phyloP scores from a whole-genome alignment of 2,888 invertebrate species.

The Cantharis lateralis region DNA sequence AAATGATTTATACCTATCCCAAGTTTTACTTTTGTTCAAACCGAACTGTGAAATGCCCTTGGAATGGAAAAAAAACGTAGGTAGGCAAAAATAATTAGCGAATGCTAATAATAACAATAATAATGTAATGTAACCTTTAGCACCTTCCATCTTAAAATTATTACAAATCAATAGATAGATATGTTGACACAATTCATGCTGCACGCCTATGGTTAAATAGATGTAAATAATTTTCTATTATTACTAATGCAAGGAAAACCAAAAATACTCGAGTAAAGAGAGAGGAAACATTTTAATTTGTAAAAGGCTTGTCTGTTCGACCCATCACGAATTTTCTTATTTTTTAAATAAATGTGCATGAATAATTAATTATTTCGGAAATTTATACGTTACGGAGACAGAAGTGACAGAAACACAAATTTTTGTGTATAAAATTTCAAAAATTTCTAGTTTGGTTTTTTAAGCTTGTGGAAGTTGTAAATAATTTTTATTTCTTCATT shows the following conservation, averaged over 20 bases:
- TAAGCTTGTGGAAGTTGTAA: not conserved
- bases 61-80: not conserved
- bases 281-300: not conserved
- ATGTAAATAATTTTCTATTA: slow-evolving; percentile 1
- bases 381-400: not conserved
- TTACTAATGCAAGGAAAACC: not conserved
- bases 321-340: not conserved
- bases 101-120: not conserved
- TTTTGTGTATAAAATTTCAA: not conserved
- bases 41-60: not conserved
- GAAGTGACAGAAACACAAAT: not conserved
- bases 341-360: not conserved
- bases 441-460: not conserved
- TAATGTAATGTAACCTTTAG: not conserved
- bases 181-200: not conserved
- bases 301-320: not conserved
- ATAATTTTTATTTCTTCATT: not conserved
- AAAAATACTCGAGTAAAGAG: not conserved
- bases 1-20: not conserved
- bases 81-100: not conserved
- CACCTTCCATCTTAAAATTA: not conserved
- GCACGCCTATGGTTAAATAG: not conserved
- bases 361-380: not conserved
- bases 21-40: not conserved
- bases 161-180: not conserved